Evolutionary conservation across 2,888 invertebrate species (phyloP), one percentile per base, ranked within the genome.

Genomic region (Fragum fragum): DNA sequence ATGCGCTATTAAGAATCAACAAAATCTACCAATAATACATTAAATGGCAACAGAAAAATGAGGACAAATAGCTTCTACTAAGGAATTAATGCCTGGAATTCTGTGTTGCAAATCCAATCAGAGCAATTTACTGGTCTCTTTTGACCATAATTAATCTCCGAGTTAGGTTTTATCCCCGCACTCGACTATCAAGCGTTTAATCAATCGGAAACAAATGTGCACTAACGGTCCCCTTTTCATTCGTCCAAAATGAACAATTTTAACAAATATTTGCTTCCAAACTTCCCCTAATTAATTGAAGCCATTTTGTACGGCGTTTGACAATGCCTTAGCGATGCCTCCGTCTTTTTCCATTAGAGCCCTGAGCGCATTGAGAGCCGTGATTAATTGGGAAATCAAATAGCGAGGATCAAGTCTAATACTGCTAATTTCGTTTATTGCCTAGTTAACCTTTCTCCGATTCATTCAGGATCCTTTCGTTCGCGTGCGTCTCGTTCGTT

Each of bases 221-320:
- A 70, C 70, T 70, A 73, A 66, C 66, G 71, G 71, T 47, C 76
- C 57, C 79, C 79, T 73, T 83, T 86, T 78, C 70, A 76, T 61
- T 55, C 55, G 73, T 29, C 66, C 63, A 66, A 79, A 86, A 79
- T 74, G 79, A 76, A 76, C 81, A 57, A 76, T 76, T 79, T 86
- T 86, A 76, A 83, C 86, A 86, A 86, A 86, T 86, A 86, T 86
- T 86, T 86, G 83, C 81, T 81, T 79, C 74, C 76, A 23, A 83
- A 72, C 72, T 76, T 59, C 72, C 72, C 61, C 83, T 86, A 86
- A 86, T 86, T 86, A 86, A 86, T 86, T 83, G 83, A 81, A 86
- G 83, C 39, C 69, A 76, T 77, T 86, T 81, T 79, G 70, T 63
- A 68, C 71, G 68, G 75, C 59, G 74, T 59, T 66, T 79, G 57